These are phyloP conservation scores for Zaprionus taronus DNA, from an alignment of 1,140 invertebrate species.

Conservation along the genomic window DNA sequence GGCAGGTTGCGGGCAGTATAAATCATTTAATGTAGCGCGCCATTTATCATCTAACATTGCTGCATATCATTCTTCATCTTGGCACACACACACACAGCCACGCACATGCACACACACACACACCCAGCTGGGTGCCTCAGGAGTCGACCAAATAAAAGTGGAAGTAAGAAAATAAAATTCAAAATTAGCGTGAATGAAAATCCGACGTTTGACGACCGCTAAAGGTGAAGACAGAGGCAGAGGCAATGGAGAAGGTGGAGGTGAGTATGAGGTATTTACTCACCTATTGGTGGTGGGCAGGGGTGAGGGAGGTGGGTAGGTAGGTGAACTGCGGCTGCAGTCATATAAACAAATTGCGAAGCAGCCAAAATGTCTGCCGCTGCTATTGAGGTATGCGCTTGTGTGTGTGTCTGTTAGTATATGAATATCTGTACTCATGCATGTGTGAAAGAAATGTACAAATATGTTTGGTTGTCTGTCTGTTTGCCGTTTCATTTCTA, in stretches of 20 bases:
- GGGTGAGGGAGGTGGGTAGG: slow-evolving; percentile 14
- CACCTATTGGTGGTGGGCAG: slow-evolving; percentile 46
- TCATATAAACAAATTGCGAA: slow-evolving; percentile 73
- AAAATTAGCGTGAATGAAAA: slow-evolving; percentile 47
- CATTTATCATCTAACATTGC: slow-evolving; percentile 78
- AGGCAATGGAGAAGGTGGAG: slow-evolving; percentile 9
- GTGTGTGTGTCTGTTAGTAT: slow-evolving; percentile 27
- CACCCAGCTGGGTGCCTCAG: slow-evolving; percentile 67
- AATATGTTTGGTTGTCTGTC: slow-evolving; percentile 67
- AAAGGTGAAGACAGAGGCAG: slow-evolving; percentile 37
- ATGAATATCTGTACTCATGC: slow-evolving; percentile 32
- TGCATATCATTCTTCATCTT: slow-evolving; percentile 80
- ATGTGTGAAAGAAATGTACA: slow-evolving; percentile 78
- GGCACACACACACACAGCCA: slow-evolving; percentile 33
- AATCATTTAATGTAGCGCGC: slow-evolving; percentile 81
- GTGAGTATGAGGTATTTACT: slow-evolving; percentile 48
- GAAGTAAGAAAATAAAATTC: slow-evolving; percentile 49
- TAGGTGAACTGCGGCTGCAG: slow-evolving; percentile 43
- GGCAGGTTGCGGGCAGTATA: slow-evolving; percentile 52
- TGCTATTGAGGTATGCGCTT: slow-evolving; percentile 52
- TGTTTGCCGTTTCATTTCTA: slow-evolving; percentile 60
- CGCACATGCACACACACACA: slow-evolving; percentile 23
- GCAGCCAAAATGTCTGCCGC: slow-evolving; percentile 78
- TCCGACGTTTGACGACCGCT: slow-evolving; percentile 2
- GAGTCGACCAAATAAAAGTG: slow-evolving; percentile 47